phyloP scores from a whole-genome alignment of 2,797 vertebrate genomes.

The Pangasius larnaudii region DNA sequence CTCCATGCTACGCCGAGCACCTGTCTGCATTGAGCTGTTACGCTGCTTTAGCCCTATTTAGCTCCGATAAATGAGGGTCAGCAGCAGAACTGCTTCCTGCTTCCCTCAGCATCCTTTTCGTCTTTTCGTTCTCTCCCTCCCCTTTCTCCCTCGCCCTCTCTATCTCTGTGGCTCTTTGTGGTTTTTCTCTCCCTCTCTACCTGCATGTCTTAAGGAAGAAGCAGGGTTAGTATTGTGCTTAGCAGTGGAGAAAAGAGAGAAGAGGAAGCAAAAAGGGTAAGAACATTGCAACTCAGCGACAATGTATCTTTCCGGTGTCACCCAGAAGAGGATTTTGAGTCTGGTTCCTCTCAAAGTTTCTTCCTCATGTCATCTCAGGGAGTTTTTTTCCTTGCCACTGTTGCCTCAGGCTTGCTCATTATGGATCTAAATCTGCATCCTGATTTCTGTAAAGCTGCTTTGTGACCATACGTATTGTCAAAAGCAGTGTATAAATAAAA shows the following conservation, averaged over 20 bases:
- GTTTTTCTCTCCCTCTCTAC: not conserved
- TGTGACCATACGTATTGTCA: not conserved
- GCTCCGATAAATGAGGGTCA: slow-evolving; percentile 47
- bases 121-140: slow-evolving; percentile 42
- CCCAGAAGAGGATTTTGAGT: slow-evolving; percentile 24
- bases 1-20: slow-evolving; percentile 61
- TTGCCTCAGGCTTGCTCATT: slow-evolving; percentile 9
- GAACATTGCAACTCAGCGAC: slow-evolving; percentile 39
- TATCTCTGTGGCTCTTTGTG: slow-evolving; percentile 10
- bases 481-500: not conserved
- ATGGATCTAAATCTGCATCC: not conserved
- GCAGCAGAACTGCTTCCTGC: slow-evolving; percentile 40
- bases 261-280: slow-evolving; percentile 21
- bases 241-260: slow-evolving; percentile 27
- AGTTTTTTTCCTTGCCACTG: not conserved
- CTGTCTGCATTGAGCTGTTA: slow-evolving; percentile 45
- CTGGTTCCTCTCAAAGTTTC: slow-evolving; percentile 4
- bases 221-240: slow-evolving; percentile 39
- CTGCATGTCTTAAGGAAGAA: not conserved
- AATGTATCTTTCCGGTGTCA: slow-evolving; percentile 20
- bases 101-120: slow-evolving; percentile 32
- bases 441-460: not conserved
- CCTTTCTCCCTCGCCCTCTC: slow-evolving; percentile 41
- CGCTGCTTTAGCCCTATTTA: slow-evolving; percentile 56
- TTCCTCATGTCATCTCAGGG: not conserved